Evolutionary conservation across 2,888 invertebrate species (phyloP).

Genomic region (Strigamia transsilvanica): DNA sequence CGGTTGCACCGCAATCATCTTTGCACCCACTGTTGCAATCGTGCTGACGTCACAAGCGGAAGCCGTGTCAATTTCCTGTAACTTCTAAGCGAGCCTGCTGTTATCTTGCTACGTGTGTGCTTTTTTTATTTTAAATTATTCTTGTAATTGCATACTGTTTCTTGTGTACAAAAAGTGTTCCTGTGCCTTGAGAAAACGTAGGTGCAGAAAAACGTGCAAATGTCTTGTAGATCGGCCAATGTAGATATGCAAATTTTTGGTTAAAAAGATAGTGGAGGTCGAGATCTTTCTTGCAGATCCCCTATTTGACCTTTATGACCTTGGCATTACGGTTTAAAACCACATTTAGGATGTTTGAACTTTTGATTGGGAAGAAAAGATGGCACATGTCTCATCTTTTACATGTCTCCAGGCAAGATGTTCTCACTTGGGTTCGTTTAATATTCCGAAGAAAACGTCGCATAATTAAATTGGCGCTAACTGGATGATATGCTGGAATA

Average conservation of each 20-base stretch:
- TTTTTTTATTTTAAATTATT: conserved; percentile 27
- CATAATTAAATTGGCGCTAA: neutral
- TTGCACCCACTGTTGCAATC: conserved; percentile 28
- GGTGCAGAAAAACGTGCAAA: neutral
- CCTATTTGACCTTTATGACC: no score
- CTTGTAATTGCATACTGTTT: conserved; percentile 29
- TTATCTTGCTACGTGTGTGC: neutral
- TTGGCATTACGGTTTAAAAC: no score
- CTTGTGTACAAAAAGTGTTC: neutral
- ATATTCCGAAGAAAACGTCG: conserved; percentile 12
- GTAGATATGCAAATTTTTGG: no score
- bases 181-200: neutral
- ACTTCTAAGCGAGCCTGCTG: conserved; percentile 11
- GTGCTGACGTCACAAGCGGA: conserved; percentile 40
- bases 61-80: conserved; percentile 47
- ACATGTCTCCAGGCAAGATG: neutral
- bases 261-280: no score
- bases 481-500: neutral
- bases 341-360: neutral
- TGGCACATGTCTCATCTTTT: neutral
- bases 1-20: conserved; percentile 45
- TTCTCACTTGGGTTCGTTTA: neutral
- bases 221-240: no score
- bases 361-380: neutral
- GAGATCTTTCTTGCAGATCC: no score